Base-by-base conservation (phyloP, 2,797 vertebrate genomes). In the Rhyacichthys aspro region DNA sequence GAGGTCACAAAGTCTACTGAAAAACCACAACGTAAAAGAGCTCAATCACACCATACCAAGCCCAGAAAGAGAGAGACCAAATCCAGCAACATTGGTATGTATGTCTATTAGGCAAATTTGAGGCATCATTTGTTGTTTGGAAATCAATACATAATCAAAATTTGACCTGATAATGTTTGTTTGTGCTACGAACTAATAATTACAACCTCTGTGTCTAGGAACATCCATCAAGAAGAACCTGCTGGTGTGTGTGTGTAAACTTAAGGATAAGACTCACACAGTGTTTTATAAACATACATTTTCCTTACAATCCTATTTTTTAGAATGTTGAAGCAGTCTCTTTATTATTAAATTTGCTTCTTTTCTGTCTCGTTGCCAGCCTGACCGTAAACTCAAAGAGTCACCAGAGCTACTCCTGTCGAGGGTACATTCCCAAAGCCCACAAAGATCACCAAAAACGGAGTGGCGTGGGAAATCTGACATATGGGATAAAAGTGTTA, bases 381-480 rank as follows among this genome's bases (percentile, higher is more conserved):
- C 79, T 3, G 70, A 91, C n/a, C 88, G 89, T 0, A 86, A 75
- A 15, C 80, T 90, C 59, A 80, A 75, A 0, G 78, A 88, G 54
- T 68, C 87, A 1, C 76, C 87, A 28, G 64, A 89, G 58, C 91
- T 94, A 0, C 84, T 95, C 43, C 75, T 95, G 72, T 79, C 89
- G 74, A 91, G 87, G 0, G 94, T 93, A 32, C 89, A 89, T 8
- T 90, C 91, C 14, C 93, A 90, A 61, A 93, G 89, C 33, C 78
- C 95, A 2, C 74, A 71, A 45, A 88, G 90, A 75, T 63, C 64
- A 9, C 11, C 78, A 46, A 93, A 86, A 76, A 89, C 87, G 64
- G 76, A 91, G 23, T 86, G 67, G 55, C 58, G 37, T 1, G 55
- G 50, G 15, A 59, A 52, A 0, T 3, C n/a, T 17, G 63, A 41